Evolutionary conservation across 1,140 invertebrate species (phyloP).

Genomic region (Rhizoglyphus robini): DNA sequence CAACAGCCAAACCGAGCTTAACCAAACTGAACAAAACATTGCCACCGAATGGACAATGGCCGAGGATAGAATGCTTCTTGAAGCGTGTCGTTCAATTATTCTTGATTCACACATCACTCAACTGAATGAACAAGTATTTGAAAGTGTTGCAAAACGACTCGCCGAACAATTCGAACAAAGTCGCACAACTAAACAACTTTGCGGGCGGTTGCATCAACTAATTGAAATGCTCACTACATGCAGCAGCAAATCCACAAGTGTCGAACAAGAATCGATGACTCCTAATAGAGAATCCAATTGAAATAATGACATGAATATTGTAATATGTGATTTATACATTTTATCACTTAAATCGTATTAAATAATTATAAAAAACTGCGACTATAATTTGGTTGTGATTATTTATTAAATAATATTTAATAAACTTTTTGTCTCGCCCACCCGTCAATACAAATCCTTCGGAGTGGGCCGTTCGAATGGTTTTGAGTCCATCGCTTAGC

Average conservation of each 20-base stretch:
- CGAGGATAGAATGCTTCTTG: slow-evolving; percentile 17
- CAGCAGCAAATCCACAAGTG: no score
- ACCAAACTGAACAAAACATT: neutral
- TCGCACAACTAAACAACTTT: neutral
- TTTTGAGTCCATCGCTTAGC: no score
- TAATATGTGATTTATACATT: neutral
- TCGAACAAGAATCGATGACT: no score
- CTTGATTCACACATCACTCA: neutral
- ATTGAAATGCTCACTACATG: neutral
- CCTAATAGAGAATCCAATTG: no score
- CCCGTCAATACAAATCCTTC: no score
- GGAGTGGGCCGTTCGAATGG: no score
- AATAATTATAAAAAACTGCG: no score
- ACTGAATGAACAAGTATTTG: neutral
- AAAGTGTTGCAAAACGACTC: neutral
- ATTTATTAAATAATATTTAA: no score
- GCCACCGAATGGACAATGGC: slow-evolving; percentile 20
- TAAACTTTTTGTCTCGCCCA: no score
- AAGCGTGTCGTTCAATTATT: slow-evolving; percentile 10
- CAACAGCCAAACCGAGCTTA: neutral
- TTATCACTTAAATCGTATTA: neutral
- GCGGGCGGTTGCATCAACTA: neutral
- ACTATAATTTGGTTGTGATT: no score
- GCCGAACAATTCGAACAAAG: neutral
- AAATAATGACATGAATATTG: no score